These are phyloP conservation scores for Urechis unicinctus DNA, from an alignment of 2,888 invertebrate genomes.

Conservation along the genomic window DNA sequence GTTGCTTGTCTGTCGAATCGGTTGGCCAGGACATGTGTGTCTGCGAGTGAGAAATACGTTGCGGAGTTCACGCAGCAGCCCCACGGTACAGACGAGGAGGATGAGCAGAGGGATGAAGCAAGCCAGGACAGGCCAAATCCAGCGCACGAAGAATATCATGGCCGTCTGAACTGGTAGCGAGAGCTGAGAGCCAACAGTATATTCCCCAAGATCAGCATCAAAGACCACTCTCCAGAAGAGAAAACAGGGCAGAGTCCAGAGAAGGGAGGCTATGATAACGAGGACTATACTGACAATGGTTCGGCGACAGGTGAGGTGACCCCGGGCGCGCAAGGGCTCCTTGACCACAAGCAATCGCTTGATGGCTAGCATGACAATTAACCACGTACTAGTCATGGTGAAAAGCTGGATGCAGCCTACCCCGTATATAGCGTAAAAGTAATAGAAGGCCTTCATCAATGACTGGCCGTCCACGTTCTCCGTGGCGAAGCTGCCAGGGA, in stretches of 20 bases:
- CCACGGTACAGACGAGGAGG: conserved; percentile 37
- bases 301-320: conserved; percentile 59
- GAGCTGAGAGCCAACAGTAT: not conserved
- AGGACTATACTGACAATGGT: conserved; percentile 60
- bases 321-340: conserved; percentile 58
- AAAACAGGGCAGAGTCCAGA: conserved; percentile 60
- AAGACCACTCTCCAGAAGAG: conserved; percentile 1
- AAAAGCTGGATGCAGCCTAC: conserved; percentile 39
- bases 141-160: conserved; percentile 10
- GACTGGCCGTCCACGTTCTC: too few relatives aligned
- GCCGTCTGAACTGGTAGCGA: not conserved
- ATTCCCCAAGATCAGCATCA: too few relatives aligned
- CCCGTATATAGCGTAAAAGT: conserved; percentile 28
- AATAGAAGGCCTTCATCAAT: conserved; percentile 15
- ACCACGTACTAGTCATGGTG: conserved; percentile 69
- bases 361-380: conserved; percentile 67
- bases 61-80: conserved; percentile 35
- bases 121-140: conserved; percentile 36
- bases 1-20: not conserved
- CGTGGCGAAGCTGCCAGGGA: conserved; percentile 56
- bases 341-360: conserved; percentile 71
- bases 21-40: conserved; percentile 1
- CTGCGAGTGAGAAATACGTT: conserved; percentile 25
- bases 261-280: conserved; percentile 62
- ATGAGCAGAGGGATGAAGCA: conserved; percentile 37